Evolutionary conservation across 2,797 vertebrate genomes (phyloP), one percentile per base, ranked within the genome.

Genomic region (Intellagama lesueurii): DNA sequence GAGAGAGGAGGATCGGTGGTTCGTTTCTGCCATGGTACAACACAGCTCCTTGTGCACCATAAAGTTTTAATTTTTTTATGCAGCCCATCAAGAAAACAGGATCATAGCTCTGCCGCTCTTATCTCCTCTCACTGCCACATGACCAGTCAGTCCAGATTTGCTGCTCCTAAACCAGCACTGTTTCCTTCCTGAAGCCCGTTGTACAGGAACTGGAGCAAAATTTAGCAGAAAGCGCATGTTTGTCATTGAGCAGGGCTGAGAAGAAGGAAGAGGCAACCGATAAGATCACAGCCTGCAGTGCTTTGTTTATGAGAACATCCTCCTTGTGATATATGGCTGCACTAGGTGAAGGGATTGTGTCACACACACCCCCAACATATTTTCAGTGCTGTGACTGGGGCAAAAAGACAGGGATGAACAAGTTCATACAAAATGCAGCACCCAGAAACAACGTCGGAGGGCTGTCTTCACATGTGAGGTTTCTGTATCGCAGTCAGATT

Each of bases 261-360:
- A 94, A 95, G 92, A 95, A 95, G 94, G 92, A 95, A 95, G 94
- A 93, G 87, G 90, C 91, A 90, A 92, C 93, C 3, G 95, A 95
- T 93, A 96, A 95, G 95, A 95, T 95, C 93, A 82, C 89, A 90
- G 94, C 93, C 89, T 81, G 91, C 83, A 91, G 93, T 85, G 89
- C 90, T 95, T 95, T 95, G 93, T 95, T 96, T 96, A 95, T 94
- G 94, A 96, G 95, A 96, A 95, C 92, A 95, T 94, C 91, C 92
- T 95, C 95, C 88, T 68, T 91, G 91, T 94, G 88, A 96, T 95
- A 93, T 95, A 92, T 95, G 93, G 91, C 93, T 94, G 95, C 94
- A 94, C 94, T 94, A 92, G 93, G 91, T 93, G 94, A 94, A 95
- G 94, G 94, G 91, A 95, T 94, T 92, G 89, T 91, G 90, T 94